Base-by-base conservation (phyloP, 2,113 vertebrate genomes). In the Oryzias woworae region DNA sequence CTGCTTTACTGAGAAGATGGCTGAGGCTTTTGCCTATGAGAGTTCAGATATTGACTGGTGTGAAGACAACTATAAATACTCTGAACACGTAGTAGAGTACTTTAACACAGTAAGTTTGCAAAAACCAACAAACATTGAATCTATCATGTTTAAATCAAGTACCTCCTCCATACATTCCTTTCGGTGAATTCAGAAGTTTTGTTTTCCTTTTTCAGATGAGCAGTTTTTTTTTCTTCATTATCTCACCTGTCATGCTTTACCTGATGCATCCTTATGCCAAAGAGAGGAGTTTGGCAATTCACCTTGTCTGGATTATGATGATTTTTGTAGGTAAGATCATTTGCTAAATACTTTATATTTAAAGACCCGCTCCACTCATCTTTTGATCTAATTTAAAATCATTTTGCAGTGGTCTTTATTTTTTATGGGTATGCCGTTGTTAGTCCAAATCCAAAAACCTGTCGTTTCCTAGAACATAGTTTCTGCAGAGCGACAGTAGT, bases 11-110 rank as follows among this genome's bases (percentile, higher is more conserved):
- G 86, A 83, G 22, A 86, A 22, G 7, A 96, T 96, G 93, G 75
- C 89, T 0, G 93, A 89, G 47, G 85, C 93, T 64, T 94, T 98
- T 6, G 89, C 95, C 54, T 97, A 98, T 18, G 90, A 95, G 79
- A 99, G 96, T 7, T 95, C 97, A 0, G 94, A 97, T 17, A 79
- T 99, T n/a, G 97, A 98, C 85, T 99, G 97, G 95, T 99, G 97
- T 0, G 97, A 99, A 75, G 85, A 85, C 73, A 99, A 99, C 89
- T 98, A 96, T 41, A 92, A 58, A 81, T 82, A 90, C 78, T 99
- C 95, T 0, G 77, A 90, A 0, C 67, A 94, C 52, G 92, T 98
- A 0, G 97, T 94, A 0, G 96, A 99, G 85, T 97, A 93, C 86
- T 99, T 95, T 81, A 99, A 98, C 89, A 98, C 95, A n/a, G 96